Conservation (phyloP, 2,113 vertebrate species). For the Apteryx mantelli region DNA sequence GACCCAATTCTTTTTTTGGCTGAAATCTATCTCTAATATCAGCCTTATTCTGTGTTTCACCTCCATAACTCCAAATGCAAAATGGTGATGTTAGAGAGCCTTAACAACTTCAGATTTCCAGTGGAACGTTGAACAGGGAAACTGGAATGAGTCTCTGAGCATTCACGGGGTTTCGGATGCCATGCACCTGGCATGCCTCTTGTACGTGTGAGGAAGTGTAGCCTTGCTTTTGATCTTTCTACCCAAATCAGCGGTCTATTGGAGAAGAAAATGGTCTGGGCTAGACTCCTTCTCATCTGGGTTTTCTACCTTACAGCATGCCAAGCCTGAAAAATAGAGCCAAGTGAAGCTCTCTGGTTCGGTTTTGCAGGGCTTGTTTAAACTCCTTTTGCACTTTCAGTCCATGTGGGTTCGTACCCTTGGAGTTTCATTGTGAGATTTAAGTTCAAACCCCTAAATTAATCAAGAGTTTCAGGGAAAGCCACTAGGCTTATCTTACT, state of each 20-base stretch:
- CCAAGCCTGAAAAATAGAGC: neutral
- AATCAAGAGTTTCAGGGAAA: neutral
- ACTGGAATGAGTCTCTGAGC: neutral
- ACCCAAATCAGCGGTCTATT: neutral
- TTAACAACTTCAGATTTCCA: neutral
- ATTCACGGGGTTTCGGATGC: accelerated
- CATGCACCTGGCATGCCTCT: neutral
- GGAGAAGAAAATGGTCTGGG: neutral
- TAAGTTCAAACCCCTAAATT: neutral
- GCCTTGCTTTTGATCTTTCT: neutral
- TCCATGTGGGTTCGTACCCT: neutral
- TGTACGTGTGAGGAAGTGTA: accelerated
- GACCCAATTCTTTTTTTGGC: accelerated
- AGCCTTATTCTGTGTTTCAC: neutral
- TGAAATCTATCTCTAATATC: neutral
- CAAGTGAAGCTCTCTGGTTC: neutral
- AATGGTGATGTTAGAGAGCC: neutral
- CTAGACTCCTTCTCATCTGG: neutral
- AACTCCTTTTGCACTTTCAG: neutral
- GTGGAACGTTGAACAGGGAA: neutral
- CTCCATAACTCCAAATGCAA: neutral
- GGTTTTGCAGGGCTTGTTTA: neutral
- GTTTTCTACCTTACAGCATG: neutral
- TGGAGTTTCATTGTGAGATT: neutral
- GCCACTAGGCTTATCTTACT: neutral